Evolutionary conservation across 2,113 vertebrate species (phyloP), one percentile per base, ranked within the genome.

Genomic region (Heterotilapia buettikoferi): DNA sequence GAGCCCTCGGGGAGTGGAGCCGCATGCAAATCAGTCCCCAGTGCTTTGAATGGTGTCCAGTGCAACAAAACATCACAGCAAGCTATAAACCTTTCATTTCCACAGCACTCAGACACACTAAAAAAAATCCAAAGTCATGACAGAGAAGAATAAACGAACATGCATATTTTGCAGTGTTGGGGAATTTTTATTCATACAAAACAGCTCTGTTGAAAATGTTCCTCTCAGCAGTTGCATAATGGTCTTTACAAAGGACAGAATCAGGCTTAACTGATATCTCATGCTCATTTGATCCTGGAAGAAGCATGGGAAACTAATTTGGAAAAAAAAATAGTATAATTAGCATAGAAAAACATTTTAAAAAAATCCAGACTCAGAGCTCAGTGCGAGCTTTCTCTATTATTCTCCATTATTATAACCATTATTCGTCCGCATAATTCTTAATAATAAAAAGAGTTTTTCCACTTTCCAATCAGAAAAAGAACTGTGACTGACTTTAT

Each of bases 1-100:
- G 43, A 84, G 94, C 83, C 93, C 93, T 85, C 26, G 2, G 96
- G 94, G 95, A 93, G 88, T 84, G 79, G 92, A 93, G 78, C 78
- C 68, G 92, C 92, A 93, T 95, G 94, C 95, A 95, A 96, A 93
- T 96, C 93, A 89, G 84, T 81, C 82, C 80, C 83, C 66, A 2
- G 31, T 61, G 82, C 84, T 94, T 93, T 90, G 78, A 92, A 89
- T 89, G 19, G 83, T 84, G 13, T 88, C 90, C 88, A 86, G 59
- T 50, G 52, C 86, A 85, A 92, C 91, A 90, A 86, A 40, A 59
- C 89, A 71, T 87, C 88, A 61, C 57, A 94, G 85, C 85, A 94
- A 94, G 91, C 83, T 90, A 88, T 89, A 80, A 84, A 86, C 56
- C 78, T 24, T 94, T 95, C 94, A 94, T 94, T 95, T 89, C 47